These are phyloP conservation scores for Drosophila melanica DNA, from an alignment of 1,140 invertebrate species.

Conservation along the genomic window DNA sequence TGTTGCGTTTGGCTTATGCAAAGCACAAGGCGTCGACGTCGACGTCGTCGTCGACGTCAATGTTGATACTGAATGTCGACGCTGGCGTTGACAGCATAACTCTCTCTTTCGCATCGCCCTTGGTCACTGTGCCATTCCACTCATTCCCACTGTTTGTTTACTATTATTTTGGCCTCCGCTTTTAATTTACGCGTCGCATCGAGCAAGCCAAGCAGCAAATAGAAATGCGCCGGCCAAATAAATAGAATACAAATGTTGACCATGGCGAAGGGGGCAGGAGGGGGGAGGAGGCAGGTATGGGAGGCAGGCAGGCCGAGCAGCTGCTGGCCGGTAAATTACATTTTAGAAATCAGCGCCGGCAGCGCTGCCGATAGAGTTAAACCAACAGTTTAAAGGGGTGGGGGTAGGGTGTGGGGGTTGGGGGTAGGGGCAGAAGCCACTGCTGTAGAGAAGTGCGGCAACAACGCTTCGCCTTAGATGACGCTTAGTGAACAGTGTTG, in stretches of 20 bases:
- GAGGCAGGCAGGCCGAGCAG: not conserved
- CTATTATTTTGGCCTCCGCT: constrained; percentile 61
- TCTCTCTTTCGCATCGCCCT: not conserved
- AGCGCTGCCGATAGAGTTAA: constrained; percentile 33
- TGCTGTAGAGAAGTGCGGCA: constrained; percentile 29
- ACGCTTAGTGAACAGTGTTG: constrained; percentile 31
- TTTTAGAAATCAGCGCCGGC: constrained; percentile 40
- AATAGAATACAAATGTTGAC: constrained; percentile 63
- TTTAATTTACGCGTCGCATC: constrained; percentile 60
- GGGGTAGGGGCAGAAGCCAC: not conserved
- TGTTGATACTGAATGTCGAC: too few species aligned
- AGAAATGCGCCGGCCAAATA: constrained; percentile 63
- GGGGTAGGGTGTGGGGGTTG: not conserved
- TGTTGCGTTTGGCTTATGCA: constrained; percentile 62
- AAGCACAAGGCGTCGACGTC: constrained; percentile 31
- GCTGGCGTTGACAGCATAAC: not conserved
- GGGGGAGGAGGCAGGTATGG: too few species aligned
- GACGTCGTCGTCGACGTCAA: constrained; percentile 1
- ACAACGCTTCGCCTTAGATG: constrained; percentile 42
- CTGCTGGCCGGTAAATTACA: constrained; percentile 39
- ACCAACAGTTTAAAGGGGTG: not conserved
- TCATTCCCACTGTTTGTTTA: constrained; percentile 50
- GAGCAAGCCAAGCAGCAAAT: constrained; percentile 74
- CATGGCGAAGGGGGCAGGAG: not conserved
- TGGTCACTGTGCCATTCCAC: not conserved